phyloP scores from a whole-genome alignment of 2,888 invertebrate species.

The Marronus borbonicus region DNA sequence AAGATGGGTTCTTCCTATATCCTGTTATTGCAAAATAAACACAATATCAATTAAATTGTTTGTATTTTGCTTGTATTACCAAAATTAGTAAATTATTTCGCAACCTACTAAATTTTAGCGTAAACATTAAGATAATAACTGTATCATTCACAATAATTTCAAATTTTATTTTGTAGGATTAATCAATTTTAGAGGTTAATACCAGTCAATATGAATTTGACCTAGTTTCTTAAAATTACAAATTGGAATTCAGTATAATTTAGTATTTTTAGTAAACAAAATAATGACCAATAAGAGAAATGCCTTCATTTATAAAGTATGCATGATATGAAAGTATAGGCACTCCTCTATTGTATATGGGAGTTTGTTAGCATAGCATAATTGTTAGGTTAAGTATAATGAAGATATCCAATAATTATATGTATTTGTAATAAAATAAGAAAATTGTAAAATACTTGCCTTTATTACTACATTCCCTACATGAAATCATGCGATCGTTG shows the following conservation, averaged over 20 bases:
- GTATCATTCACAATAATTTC: neutral
- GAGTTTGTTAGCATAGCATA: too few relatives aligned
- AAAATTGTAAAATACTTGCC: slow-evolving; percentile 66
- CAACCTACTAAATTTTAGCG: too few relatives aligned
- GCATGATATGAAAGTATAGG: too few relatives aligned
- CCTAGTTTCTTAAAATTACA: neutral
- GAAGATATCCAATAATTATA: too few relatives aligned
- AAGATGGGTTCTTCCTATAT: neutral
- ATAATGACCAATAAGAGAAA: too few relatives aligned
- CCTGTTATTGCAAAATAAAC: too few relatives aligned
- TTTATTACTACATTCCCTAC: slow-evolving; percentile 82
- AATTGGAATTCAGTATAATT: neutral
- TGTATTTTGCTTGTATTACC: neutral
- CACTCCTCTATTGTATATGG: too few relatives aligned
- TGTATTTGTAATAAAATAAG: too few relatives aligned
- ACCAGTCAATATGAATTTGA: neutral
- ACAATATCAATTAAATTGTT: too few relatives aligned
- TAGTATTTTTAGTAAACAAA: neutral
- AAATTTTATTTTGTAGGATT: neutral
- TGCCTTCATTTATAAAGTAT: too few relatives aligned
- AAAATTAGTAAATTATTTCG: neutral
- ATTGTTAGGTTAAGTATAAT: too few relatives aligned
- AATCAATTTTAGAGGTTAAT: neutral
- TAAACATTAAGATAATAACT: too few relatives aligned
- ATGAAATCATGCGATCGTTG: slow-evolving; percentile 78